These are phyloP conservation scores for Drosophila antonietae DNA, from an alignment of 2,888 invertebrate species.

Conservation along the genomic window DNA sequence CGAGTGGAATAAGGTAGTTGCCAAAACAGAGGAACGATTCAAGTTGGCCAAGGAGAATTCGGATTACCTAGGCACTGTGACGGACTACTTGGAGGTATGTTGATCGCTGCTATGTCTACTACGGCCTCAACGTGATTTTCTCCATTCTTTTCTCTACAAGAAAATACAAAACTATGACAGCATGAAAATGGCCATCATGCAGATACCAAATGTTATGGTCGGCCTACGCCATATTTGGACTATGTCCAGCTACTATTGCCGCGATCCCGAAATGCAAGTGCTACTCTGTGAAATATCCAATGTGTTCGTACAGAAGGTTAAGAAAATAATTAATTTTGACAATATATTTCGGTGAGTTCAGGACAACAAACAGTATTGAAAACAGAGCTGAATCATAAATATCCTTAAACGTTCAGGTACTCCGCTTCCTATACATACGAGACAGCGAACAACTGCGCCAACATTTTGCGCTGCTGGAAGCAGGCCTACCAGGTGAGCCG, in stretches of 20 bases:
- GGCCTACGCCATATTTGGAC: slow-evolving; percentile 96
- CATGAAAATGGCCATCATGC: slow-evolving; percentile 89
- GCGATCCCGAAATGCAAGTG: slow-evolving; percentile 94
- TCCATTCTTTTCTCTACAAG: slow-evolving; percentile 80
- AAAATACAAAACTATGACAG: slow-evolving; percentile 89
- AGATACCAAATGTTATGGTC: slow-evolving; percentile 92
- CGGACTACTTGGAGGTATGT: slow-evolving; percentile 85
- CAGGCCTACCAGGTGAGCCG: slow-evolving; percentile 90
- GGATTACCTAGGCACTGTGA: slow-evolving; percentile 83
- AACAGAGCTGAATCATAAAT: background rate
- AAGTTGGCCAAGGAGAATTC: slow-evolving; percentile 83
- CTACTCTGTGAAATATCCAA: slow-evolving; percentile 93
- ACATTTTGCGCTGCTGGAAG: slow-evolving; percentile 85
- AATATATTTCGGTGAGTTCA: slow-evolving; percentile 90
- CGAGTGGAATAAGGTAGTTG: slow-evolving; percentile 73
- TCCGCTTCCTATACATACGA: slow-evolving; percentile 81
- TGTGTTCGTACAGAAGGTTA: slow-evolving; percentile 92
- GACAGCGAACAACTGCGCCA: slow-evolving; percentile 83
- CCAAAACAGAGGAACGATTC: slow-evolving; percentile 68
- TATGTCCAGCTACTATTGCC: slow-evolving; percentile 93
- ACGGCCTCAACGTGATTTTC: too few species aligned
- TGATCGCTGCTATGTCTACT: too few species aligned
- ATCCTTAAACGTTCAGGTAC: slow-evolving; percentile 51
- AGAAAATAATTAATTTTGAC: slow-evolving; percentile 88
- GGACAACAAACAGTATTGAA: too few species aligned